Evolutionary conservation across 2,797 vertebrate genomes (phyloP), one percentile per base, ranked within the genome.

Genomic region (Sphaeramia orbicularis): DNA sequence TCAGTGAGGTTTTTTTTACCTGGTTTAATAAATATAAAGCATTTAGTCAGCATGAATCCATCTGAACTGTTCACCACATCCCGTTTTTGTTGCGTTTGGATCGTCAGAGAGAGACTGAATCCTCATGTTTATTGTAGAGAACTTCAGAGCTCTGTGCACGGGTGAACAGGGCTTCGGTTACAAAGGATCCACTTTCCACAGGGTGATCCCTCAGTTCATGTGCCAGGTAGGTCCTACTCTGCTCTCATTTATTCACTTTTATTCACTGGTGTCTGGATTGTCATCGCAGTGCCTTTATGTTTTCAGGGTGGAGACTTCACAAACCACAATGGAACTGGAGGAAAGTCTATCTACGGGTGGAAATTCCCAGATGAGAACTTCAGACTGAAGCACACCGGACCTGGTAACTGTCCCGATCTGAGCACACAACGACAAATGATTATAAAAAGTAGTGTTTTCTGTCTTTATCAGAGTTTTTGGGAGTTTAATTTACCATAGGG

Each of bases 161-260:
- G 97, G 96, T 8, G 97, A 99, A 65, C 94, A 96, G 0, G 98
- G 97, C 14, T 97, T 96, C 13, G 97, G 97, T 0, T 99, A 96
- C 89, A 99, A 98, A 77, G 97, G 96, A 53, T 99, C 97, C 0
- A 95, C 85, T 15, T 99, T 99, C 86, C 98, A 99, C 90, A 91
- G 98, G 72, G 96, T 99, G 73, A 99, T 99, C 79, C 97, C 97
- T n/a, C 89, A 93, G 6, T 99, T 99, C 86, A 99, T 99, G 98
- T 98, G 97, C 85, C 97, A 99, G 97, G 97, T 99, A 93, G 9
- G 62, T 6, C 7, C 19, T 13, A 11, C 14, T 11, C 7, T 13
- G 1, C 1, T 5, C 3, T 13, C 2, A 19, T 18, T 49, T 40
- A 6, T 41, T 10, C 16, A 10, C 15, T 38, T 52, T 35, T 27